Evolutionary conservation across 2,888 invertebrate genomes (phyloP).

Genomic region (Drosophila monieri): DNA sequence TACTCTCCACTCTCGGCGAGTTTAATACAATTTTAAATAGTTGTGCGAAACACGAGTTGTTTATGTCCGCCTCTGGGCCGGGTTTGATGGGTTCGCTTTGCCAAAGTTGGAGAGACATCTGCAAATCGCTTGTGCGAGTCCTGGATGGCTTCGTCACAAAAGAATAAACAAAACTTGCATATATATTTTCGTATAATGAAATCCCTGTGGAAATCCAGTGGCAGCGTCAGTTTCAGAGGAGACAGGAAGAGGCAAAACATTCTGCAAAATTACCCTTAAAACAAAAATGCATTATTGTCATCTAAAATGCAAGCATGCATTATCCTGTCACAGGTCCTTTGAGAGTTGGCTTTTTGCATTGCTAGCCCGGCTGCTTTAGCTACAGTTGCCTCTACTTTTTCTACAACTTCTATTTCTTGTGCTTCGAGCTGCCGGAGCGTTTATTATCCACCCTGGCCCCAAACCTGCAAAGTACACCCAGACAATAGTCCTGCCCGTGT

Average conservation of each 20-base stretch:
- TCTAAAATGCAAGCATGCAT: slow-evolving; percentile 83
- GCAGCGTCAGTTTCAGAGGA: slow-evolving; percentile 36
- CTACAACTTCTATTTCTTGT: slow-evolving; percentile 16
- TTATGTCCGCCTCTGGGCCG: slow-evolving; percentile 15
- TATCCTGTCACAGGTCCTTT: slow-evolving; percentile 83
- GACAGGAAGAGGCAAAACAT: slow-evolving; percentile 58
- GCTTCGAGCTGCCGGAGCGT: slow-evolving; percentile 54
- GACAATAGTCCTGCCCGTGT: slow-evolving; percentile 53
- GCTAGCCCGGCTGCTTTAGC: slow-evolving; percentile 44
- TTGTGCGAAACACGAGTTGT: slow-evolving; percentile 42
- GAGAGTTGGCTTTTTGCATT: slow-evolving; percentile 77
- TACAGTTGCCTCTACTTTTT: slow-evolving; percentile 40
- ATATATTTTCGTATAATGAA: slow-evolving; percentile 73
- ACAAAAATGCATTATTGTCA: slow-evolving; percentile 83
- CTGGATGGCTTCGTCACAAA: not conserved
- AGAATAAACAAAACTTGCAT: slow-evolving; percentile 65
- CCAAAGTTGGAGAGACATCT: slow-evolving; percentile 37
- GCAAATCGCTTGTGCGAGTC: slow-evolving; percentile 60
- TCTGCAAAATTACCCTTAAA: slow-evolving; percentile 81
- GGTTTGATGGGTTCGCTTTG: slow-evolving; percentile 28
- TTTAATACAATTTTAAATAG: slow-evolving; percentile 73
- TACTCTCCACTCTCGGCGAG: slow-evolving; percentile 50
- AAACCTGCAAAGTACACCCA: slow-evolving; percentile 19
- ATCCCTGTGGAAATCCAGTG: slow-evolving; percentile 62
- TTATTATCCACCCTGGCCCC: slow-evolving; percentile 61